Percentiles rank a stretch among this genome's conserved stretches.
phyloP scores from a whole-genome alignment of 2,888 invertebrate species.

The Tortricodes alternella region DNA sequence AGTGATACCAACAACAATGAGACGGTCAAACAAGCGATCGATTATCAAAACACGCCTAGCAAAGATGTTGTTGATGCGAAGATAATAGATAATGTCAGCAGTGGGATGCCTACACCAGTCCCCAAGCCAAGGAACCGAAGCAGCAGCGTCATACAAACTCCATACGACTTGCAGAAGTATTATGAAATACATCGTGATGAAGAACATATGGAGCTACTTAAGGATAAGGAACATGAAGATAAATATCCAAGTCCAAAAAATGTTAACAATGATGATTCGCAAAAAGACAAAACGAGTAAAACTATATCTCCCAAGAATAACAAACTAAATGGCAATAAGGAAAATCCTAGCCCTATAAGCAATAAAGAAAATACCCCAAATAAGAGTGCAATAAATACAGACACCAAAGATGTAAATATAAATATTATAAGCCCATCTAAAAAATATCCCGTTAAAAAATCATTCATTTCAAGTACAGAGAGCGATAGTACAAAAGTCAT shows the following conservation, averaged over 20 bases:
- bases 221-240: conserved; percentile 60
- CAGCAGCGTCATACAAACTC: conserved; percentile 78
- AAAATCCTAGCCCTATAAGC: conserved; percentile 53
- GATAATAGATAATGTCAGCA: conserved; percentile 43
- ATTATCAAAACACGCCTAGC: conserved; percentile 65
- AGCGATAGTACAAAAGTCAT: conserved; percentile 66
- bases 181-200: conserved; percentile 76
- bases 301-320: conserved; percentile 42
- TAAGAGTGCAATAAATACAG: conserved; percentile 72
- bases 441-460: conserved; percentile 74
- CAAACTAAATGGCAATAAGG: conserved; percentile 50
- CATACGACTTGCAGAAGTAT: conserved; percentile 78
- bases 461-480: conserved; percentile 68
- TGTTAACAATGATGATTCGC: conserved; percentile 53
- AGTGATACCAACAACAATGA: conserved; percentile 76
- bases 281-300: conserved; percentile 52
- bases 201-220: conserved; percentile 70
- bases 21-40: conserved; percentile 71
- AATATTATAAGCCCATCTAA: conserved; percentile 76
- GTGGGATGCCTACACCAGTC: conserved; percentile 49
- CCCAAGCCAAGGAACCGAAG: conserved; percentile 73
- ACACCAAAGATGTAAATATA: conserved; percentile 75
- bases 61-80: conserved; percentile 62
- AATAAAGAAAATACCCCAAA: conserved; percentile 62
- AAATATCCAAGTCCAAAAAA: conserved; percentile 63